These are phyloP conservation scores for Pempheris klunzingeri DNA, from an alignment of 2,797 vertebrate species.

Conservation along the genomic window DNA sequence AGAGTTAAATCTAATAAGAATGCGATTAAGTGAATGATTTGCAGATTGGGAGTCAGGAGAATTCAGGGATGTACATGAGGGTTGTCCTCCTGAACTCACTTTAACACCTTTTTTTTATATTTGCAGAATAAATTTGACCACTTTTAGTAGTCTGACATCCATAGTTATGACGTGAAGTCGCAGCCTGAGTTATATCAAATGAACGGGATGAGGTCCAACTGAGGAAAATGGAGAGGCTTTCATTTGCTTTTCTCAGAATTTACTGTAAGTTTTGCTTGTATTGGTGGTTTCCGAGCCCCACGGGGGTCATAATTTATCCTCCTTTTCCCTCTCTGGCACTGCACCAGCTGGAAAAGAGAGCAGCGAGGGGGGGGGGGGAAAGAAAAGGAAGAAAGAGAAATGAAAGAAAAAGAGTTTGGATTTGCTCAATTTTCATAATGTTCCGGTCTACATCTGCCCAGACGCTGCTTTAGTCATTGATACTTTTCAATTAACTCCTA, in stretches of 20 bases:
- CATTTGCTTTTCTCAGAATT: constrained; percentile 42
- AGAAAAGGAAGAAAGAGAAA: not conserved
- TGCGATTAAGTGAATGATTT: constrained; percentile 42
- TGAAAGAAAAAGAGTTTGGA: constrained; percentile 43
- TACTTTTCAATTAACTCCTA: constrained; percentile 79
- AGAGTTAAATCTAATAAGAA: constrained; percentile 26
- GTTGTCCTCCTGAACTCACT: constrained; percentile 16
- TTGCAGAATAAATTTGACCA: constrained; percentile 21
- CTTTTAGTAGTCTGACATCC: not conserved
- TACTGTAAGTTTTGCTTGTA: constrained; percentile 28
- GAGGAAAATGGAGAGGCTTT: constrained; percentile 9
- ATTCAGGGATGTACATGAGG: constrained; percentile 1
- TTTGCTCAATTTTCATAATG: constrained; percentile 26
- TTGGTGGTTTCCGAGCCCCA: constrained; percentile 31
- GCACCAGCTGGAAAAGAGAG: constrained; percentile 30
- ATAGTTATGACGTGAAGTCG: constrained; percentile 22
- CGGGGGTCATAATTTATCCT: constrained; percentile 48
- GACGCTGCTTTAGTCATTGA: constrained; percentile 62
- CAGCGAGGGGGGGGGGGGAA: not conserved
- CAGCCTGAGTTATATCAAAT: constrained; percentile 18
- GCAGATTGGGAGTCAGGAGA: constrained; percentile 9
- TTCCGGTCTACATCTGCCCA: constrained; percentile 43
- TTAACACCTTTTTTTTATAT: constrained; percentile 27
- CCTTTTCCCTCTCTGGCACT: constrained; percentile 16
- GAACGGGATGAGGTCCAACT: constrained; percentile 19